These are phyloP conservation scores for Acropternis orthonyx DNA, from an alignment of 2,797 vertebrate genomes.

Conservation along the genomic window DNA sequence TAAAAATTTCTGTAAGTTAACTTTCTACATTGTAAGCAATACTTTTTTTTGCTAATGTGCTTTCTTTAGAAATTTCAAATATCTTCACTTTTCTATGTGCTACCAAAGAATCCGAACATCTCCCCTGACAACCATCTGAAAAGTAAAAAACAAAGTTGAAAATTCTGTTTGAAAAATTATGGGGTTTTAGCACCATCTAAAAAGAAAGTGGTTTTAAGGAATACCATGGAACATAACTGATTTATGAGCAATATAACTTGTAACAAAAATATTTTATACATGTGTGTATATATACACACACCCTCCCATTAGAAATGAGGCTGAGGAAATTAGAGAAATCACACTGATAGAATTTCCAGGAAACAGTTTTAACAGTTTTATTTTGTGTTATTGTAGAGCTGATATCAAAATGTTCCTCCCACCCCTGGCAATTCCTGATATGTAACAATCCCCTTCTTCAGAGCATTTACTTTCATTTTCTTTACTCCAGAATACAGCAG, in stretches of 20 bases:
- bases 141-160: not conserved
- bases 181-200: not conserved
- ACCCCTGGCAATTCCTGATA: not conserved
- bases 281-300: not conserved
- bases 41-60: not conserved
- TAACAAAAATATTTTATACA: not conserved
- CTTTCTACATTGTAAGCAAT: not conserved
- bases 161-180: not conserved
- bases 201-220: not conserved
- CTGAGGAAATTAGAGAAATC: not conserved
- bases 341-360: not conserved
- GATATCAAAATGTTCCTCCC: not conserved
- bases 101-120: not conserved
- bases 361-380: not conserved
- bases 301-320: not conserved
- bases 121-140: fast-evolving
- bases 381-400: not conserved
- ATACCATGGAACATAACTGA: not conserved
- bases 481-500: not conserved
- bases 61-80: not conserved
- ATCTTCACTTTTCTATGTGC: not conserved
- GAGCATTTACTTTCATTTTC: not conserved
- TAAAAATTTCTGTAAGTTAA: not conserved
- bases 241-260: not conserved
- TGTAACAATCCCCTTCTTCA: not conserved